Evolutionary conservation across 2,113 vertebrate genomes (phyloP).

Genomic region (Hyla sarda): DNA sequence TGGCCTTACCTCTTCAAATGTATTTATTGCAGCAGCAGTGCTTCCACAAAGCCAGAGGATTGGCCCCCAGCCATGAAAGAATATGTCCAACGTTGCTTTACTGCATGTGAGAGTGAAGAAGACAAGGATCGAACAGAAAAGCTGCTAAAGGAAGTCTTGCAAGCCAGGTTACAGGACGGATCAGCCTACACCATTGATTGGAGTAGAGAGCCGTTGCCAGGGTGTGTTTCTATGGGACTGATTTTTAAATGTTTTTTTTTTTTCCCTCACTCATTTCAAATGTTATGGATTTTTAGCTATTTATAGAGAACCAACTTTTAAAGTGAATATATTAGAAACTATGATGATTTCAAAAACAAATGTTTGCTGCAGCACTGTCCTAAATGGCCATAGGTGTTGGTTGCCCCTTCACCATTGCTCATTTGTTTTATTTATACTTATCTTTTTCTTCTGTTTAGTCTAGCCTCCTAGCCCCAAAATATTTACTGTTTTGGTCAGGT

Average conservation of each 20-base stretch:
- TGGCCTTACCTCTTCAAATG: background rate
- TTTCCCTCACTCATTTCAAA: background rate
- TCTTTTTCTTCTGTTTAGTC: too few species aligned
- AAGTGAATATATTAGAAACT: too few species aligned
- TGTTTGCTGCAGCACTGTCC: too few species aligned
- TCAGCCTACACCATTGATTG: constrained; percentile 92
- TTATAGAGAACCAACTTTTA: background rate
- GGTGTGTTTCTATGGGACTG: constrained; percentile 62
- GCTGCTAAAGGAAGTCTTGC: constrained; percentile 87
- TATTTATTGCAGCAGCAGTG: constrained; percentile 24
- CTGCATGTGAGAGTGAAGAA: constrained; percentile 88
- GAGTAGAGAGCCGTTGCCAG: constrained; percentile 86
- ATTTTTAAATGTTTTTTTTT: background rate
- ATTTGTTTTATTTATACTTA: too few species aligned
- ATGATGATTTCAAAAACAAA: too few species aligned
- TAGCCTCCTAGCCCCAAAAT: too few species aligned
- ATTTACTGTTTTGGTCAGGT: too few species aligned
- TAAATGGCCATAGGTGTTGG: too few species aligned
- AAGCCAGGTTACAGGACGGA: constrained; percentile 89
- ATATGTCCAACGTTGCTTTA: constrained; percentile 92
- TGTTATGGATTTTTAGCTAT: background rate
- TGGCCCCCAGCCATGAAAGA: constrained; percentile 95
- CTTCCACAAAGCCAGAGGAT: constrained; percentile 81
- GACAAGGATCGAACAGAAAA: constrained; percentile 93
- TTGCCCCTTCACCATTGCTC: too few species aligned